Conservation (phyloP, 2,888 invertebrate genomes). For the Crioceris asparagi region DNA sequence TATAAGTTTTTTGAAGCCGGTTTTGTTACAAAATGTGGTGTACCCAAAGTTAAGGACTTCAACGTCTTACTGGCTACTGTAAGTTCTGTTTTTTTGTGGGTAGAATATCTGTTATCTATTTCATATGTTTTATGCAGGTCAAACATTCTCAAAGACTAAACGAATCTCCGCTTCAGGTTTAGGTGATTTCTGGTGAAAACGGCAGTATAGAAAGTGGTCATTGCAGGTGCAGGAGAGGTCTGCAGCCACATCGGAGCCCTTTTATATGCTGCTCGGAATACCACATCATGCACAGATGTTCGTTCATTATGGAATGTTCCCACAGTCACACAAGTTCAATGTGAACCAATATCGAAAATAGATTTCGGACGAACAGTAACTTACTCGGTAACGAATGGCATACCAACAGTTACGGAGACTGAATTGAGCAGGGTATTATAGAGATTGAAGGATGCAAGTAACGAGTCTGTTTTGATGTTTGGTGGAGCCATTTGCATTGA, state of each 20-base stretch:
- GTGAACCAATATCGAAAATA: not conserved
- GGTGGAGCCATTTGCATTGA: slow-evolving; percentile 10
- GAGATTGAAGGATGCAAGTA: not conserved
- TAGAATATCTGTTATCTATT: not conserved
- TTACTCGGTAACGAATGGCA: not conserved
- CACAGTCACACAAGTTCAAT: slow-evolving; percentile 2
- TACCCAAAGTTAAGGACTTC: slow-evolving; percentile 1
- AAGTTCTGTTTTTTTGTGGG: too few species aligned
- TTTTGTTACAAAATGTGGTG: not conserved
- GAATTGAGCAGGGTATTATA: not conserved
- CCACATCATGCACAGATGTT: slow-evolving; percentile 11
- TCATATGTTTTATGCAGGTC: slow-evolving; percentile 8
- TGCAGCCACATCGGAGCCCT: slow-evolving; percentile 15
- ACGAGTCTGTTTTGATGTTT: slow-evolving; percentile 8
- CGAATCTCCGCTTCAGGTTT: slow-evolving; percentile 5
- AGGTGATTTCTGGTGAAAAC: slow-evolving; percentile 8
- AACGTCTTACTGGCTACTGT: not conserved
- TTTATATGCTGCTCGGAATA: slow-evolving; percentile 5
- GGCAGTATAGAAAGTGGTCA: slow-evolving; percentile 12
- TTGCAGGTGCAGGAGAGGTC: slow-evolving; percentile 15
- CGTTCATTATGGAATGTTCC: slow-evolving; percentile 3
- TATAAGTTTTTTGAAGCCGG: not conserved
- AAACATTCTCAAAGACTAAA: slow-evolving; percentile 14
- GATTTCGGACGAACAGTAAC: not conserved
- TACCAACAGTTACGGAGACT: not conserved